Percentiles rank a stretch among this genome's conserved stretches.
phyloP scores from a whole-genome alignment of 2,113 vertebrate genomes.

The zebrafish (Danio rerio) region DNA sequence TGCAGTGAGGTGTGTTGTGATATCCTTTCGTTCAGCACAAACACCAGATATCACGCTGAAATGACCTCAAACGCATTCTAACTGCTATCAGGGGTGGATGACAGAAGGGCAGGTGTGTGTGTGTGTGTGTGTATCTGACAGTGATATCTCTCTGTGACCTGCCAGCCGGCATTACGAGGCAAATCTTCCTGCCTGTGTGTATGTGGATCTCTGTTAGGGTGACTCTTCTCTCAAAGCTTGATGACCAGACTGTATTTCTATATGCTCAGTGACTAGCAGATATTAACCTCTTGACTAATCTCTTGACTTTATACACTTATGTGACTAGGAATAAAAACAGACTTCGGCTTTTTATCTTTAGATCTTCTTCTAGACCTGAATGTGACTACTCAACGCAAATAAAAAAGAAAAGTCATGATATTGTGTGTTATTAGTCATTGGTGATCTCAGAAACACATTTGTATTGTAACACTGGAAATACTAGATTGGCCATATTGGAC shows the following conservation, averaged over 20 bases:
- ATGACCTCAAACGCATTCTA: constrained; percentile 54
- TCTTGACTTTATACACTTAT: constrained; percentile 53
- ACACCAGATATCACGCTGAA: constrained; percentile 45
- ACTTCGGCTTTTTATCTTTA: neutral
- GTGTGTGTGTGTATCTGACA: constrained; percentile 43
- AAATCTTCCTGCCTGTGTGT: constrained; percentile 31
- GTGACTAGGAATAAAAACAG: constrained; percentile 18
- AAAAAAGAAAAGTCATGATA: neutral
- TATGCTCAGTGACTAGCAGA: constrained; percentile 40
- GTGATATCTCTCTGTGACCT: constrained; percentile 46
- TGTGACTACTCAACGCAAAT: neutral
- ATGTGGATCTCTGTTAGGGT: constrained; percentile 22
- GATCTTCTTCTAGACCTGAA: constrained; percentile 6
- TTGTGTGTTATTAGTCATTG: neutral
- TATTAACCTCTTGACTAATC: constrained; percentile 64
- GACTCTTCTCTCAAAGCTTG: neutral
- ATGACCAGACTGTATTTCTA: constrained; percentile 38
- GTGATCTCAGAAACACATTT: too few relatives aligned
- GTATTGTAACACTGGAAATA: too few relatives aligned
- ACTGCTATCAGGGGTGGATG: constrained; percentile 40
- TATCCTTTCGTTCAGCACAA: constrained; percentile 32
- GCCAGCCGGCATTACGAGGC: constrained; percentile 33
- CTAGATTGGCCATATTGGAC: too few relatives aligned
- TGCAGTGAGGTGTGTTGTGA: neutral
- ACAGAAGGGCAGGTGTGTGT: constrained; percentile 49